A percentile compares a stretch with the other conserved stretches of the same genome.
These are phyloP conservation scores for Oenanthe oenanthe DNA, from an alignment of 2,113 vertebrate species.

Conservation along the genomic window DNA sequence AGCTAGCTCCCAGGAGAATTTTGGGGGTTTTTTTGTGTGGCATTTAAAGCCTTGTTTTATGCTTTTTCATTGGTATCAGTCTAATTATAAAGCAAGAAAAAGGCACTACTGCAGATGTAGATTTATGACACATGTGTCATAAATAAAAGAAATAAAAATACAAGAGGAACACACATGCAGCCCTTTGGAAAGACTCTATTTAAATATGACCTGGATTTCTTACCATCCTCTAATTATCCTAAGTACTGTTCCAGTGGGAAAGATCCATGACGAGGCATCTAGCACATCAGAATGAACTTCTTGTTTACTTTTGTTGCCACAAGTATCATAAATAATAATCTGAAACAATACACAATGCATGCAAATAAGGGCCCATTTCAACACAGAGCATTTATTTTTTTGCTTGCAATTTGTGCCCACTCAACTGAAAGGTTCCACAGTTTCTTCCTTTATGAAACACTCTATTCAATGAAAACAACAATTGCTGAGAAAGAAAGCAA, in stretches of 20 bases:
- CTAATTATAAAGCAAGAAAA: not conserved
- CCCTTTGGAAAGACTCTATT: not conserved
- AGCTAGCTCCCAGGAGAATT: not conserved
- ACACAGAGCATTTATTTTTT: not conserved
- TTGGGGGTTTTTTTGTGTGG: not conserved
- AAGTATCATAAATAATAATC: conserved; percentile 79
- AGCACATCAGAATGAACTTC: conserved; percentile 75
- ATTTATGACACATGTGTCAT: accelerated
- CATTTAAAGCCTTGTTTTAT: not conserved
- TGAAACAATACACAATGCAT: conserved; percentile 66
- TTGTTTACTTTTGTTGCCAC: conserved; percentile 72
- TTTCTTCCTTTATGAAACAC: not conserved
- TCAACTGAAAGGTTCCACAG: not conserved
- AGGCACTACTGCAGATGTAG: not conserved
- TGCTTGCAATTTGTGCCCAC: not conserved
- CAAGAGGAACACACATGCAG: not conserved
- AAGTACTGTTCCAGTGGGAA: conserved; percentile 73
- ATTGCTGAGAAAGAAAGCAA: not conserved
- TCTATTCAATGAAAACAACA: not conserved
- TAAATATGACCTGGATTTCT: conserved; percentile 58
- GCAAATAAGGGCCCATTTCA: not conserved
- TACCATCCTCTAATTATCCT: conserved; percentile 85
- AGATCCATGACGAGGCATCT: conserved; percentile 76
- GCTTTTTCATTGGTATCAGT: not conserved
- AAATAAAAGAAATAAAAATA: conserved; percentile 15